Evolutionary conservation across 2,113 vertebrate species (phyloP).

Genomic region (Phalacrocorax brasilianus): DNA sequence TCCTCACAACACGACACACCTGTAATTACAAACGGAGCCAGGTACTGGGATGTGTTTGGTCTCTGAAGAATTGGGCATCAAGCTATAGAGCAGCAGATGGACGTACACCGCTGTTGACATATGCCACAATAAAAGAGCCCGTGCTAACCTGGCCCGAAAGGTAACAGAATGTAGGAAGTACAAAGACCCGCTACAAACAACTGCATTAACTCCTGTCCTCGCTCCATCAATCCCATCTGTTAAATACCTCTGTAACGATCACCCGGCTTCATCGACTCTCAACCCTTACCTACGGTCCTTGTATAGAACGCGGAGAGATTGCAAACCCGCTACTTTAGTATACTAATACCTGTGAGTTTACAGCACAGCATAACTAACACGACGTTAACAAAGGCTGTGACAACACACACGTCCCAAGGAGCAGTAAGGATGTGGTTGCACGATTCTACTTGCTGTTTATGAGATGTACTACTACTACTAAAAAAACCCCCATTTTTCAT

Average conservation of each 20-base stretch:
- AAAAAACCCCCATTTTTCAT: rapidly evolving
- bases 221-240: conserved; percentile 67
- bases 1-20: conserved; percentile 78
- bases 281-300: rapidly evolving
- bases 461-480: rapidly evolving
- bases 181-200: conserved; percentile 72
- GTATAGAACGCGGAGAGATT: rapidly evolving
- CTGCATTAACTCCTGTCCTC: conserved; percentile 56
- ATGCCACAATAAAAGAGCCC: conserved; percentile 75
- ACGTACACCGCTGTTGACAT: conserved; percentile 77
- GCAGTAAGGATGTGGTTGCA: rapidly evolving
- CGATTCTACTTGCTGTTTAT: rapidly evolving
- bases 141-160: conserved; percentile 72
- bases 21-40: conserved; percentile 80
- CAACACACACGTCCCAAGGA: neutral
- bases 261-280: neutral
- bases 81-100: conserved; percentile 81
- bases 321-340: neutral
- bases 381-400: neutral
- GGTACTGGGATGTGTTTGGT: conserved; percentile 64
- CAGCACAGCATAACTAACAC: neutral
- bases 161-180: conserved; percentile 42
- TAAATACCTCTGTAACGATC: neutral
- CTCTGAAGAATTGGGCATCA: conserved; percentile 63
- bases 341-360: neutral